Evolutionary conservation across 1,140 invertebrate genomes (phyloP), one percentile per base, ranked within the genome.

Genomic region (Conopomorpha cramerella): DNA sequence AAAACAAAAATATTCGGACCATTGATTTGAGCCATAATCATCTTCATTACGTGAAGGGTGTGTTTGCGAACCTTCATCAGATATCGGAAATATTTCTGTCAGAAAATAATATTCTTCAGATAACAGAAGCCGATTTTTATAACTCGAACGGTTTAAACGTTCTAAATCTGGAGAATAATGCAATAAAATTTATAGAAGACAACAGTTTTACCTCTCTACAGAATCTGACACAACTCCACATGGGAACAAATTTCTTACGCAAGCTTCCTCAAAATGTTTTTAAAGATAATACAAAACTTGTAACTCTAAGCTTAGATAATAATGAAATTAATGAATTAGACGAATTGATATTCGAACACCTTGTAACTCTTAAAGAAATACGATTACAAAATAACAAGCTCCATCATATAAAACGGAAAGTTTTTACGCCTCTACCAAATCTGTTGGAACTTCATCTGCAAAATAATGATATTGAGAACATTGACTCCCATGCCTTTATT

Each of bases 21-120:
- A 86, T 95, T 45, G 92, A 95, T 61, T 64, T 95, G 18, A 92
- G 90, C 53, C 86, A 92, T 56, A 95, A 95, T 74, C 92, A 95
- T 55, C 81, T 95, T 10, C 92, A 95, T 60, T 84, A 88, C 38
- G 87, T 95, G 1, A 82, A 83, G 17, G 90, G 90, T 0, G 82
- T 93, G 1, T 95, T 96, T 60, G 82, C 86, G 10, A 85, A 86
- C 51, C 66, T 95, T 30, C 84, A 84, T 0, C 85, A 92, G 38
- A 68, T 96, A 2, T 81, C 86, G 23, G 86, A 88, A 60, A 74
- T 95, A 13, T 93, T 93, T 60, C 72, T 95, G n/a, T 88, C 90
- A 1, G 90, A 94, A 61, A 96, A 96, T 57, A 95, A 95, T 61
- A 90, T 96, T 30, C 65, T 93, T 1, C 90, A 93, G 64, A 82